Conservation (phyloP, 2,888 invertebrate species). For the Pharmacophagus antenor region DNA sequence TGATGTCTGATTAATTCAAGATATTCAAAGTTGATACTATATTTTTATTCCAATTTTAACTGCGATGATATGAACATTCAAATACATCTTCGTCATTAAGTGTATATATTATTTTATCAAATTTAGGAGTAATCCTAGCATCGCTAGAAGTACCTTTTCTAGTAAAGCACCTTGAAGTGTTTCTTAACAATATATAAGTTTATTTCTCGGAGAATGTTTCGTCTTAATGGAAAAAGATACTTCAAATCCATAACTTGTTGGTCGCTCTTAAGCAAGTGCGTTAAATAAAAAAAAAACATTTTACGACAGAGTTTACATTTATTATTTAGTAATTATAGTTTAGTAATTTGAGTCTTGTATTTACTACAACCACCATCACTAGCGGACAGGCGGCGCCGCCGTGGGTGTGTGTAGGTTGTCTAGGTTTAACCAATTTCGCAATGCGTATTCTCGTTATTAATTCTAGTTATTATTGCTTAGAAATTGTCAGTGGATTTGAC, state of each 20-base stretch:
- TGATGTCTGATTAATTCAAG: not conserved
- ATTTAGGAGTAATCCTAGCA: too few species aligned
- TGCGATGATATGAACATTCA: not conserved
- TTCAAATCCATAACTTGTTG: too few species aligned
- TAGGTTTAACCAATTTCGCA: constrained; percentile 15
- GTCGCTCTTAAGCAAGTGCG: too few species aligned
- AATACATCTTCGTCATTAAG: too few species aligned
- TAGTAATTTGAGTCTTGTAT: not conserved
- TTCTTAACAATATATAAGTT: too few species aligned
- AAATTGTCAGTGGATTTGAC: not conserved
- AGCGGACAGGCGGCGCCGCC: constrained; percentile 10
- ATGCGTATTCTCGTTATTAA: not conserved
- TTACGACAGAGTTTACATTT: not conserved
- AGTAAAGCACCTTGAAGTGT: too few species aligned
- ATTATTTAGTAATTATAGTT: not conserved
- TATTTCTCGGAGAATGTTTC: too few species aligned
- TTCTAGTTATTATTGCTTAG: not conserved
- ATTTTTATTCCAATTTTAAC: too few species aligned
- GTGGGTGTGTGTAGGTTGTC: constrained; percentile 18
- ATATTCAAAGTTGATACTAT: not conserved
- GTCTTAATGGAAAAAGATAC: too few species aligned
- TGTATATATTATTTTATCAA: too few species aligned
- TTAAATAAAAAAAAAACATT: too few species aligned
- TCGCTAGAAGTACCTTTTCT: too few species aligned
- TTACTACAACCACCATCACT: not conserved